Evolutionary conservation across 2,113 vertebrate species (phyloP).

Genomic region (Gymnorhina tibicen): DNA sequence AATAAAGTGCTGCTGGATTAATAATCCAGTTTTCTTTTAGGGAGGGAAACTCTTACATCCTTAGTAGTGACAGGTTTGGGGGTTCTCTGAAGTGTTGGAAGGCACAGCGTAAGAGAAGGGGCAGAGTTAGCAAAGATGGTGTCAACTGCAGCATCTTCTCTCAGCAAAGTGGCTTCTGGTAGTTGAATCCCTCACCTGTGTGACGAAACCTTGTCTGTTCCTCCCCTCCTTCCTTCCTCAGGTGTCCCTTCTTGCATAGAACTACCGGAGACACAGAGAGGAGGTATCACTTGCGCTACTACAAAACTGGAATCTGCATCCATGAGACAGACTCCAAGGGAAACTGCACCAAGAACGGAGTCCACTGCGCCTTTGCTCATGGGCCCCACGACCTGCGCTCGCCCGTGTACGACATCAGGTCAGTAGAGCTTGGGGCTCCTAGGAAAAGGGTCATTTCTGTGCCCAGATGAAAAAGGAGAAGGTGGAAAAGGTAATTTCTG

Average conservation of each 20-base stretch:
- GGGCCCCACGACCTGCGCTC: conserved; percentile 96
- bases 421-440: neutral
- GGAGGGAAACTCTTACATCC: neutral
- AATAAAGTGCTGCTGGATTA: neutral
- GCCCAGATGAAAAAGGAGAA: neutral
- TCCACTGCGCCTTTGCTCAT: conserved; percentile 95
- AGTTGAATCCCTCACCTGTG: neutral
- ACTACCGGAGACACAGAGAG: conserved; percentile 97
- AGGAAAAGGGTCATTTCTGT: neutral
- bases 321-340: conserved; percentile 97
- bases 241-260: conserved; percentile 93
- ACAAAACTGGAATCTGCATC: conserved; percentile 97
- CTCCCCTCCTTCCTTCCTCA: conserved; percentile 32
- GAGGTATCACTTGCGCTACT: conserved; percentile 94
- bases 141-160: neutral
- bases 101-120: neutral
- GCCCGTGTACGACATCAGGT: conserved; percentile 96
- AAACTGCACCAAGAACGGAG: conserved; percentile 96
- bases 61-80: neutral
- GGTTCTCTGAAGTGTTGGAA: neutral
- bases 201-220: neutral
- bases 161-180: neutral
- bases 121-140: neutral
- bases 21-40: neutral
- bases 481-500: neutral